Conservation (phyloP, 2,888 invertebrate genomes). For the Lampropteryx suffumata region DNA sequence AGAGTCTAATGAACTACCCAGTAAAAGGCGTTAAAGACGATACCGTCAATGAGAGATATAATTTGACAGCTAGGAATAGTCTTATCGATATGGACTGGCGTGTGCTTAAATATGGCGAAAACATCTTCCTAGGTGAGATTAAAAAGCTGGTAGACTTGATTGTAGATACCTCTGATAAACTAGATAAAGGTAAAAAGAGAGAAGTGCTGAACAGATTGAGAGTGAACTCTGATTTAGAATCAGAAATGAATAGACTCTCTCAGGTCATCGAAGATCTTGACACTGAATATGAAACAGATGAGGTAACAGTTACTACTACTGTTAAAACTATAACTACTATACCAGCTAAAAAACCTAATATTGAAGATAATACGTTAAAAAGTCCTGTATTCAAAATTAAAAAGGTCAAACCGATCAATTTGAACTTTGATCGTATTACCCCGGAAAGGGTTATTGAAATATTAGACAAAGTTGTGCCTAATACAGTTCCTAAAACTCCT, state of each 20-base stretch:
- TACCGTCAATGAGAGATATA: conserved; percentile 65
- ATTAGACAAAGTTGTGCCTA: conserved; percentile 15
- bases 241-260: conserved; percentile 73
- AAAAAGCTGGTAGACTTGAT: conserved; percentile 68
- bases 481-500: conserved; percentile 39
- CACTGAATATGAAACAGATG: conserved; percentile 50
- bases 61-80: conserved; percentile 67
- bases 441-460: conserved; percentile 30
- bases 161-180: conserved; percentile 54
- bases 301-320: conserved; percentile 45
- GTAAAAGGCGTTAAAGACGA: conserved; percentile 52
- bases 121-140: conserved; percentile 71
- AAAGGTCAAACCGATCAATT: conserved; percentile 64
- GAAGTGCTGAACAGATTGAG: conserved; percentile 52
- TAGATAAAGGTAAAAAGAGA: conserved; percentile 56
- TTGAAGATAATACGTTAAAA: conserved; percentile 51
- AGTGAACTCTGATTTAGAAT: conserved; percentile 66
- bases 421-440: conserved; percentile 36
- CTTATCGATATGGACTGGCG: conserved; percentile 76
- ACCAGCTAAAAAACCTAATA: conserved; percentile 43
- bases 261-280: conserved; percentile 72
- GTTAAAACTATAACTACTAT: conserved; percentile 40
- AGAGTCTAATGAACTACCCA: conserved; percentile 55
- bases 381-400: conserved; percentile 69
- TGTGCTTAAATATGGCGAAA: conserved; percentile 76